Conservation (phyloP, 2,888 invertebrate species). For the Phania funesta region DNA sequence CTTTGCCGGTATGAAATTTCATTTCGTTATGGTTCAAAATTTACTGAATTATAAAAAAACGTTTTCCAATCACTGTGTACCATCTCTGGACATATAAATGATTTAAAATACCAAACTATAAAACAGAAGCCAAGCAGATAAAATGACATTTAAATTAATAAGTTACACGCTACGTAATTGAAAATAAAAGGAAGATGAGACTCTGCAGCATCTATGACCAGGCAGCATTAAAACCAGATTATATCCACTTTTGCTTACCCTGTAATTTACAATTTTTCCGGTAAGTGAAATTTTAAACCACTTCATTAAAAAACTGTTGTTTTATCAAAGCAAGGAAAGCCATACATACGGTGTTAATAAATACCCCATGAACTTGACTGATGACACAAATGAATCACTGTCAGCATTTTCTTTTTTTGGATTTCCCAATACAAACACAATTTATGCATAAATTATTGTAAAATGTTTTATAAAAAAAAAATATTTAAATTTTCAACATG, state of each 20-base stretch:
- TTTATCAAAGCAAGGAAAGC: not conserved
- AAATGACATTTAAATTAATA: slow-evolving; percentile 68
- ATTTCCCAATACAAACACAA: slow-evolving; percentile 42
- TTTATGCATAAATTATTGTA: slow-evolving; percentile 75
- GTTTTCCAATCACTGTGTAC: slow-evolving; percentile 63
- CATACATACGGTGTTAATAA: slow-evolving; percentile 72
- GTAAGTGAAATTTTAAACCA: slow-evolving; percentile 59
- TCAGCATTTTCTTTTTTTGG: slow-evolving; percentile 71
- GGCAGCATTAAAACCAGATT: not conserved
- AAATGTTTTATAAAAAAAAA: slow-evolving; percentile 15
- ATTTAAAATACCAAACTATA: not conserved
- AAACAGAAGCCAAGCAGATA: slow-evolving; percentile 7
- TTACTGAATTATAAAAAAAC: slow-evolving; percentile 41
- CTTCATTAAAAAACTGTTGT: slow-evolving; percentile 55
- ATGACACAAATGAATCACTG: slow-evolving; percentile 80
- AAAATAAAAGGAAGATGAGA: slow-evolving; percentile 17
- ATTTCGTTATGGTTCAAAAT: too few relatives aligned
- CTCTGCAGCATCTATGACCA: slow-evolving; percentile 23
- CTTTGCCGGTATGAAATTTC: too few relatives aligned
- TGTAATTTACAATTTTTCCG: slow-evolving; percentile 39
- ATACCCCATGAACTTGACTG: slow-evolving; percentile 81
- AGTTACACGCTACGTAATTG: slow-evolving; percentile 54
- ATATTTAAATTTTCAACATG: slow-evolving; percentile 28
- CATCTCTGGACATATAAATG: slow-evolving; percentile 68
- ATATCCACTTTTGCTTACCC: slow-evolving; percentile 35